Evolutionary conservation across 30 jellyfish, hydroid and myxozoan species (phyloP).

Genomic region (Hydra vulgaris): DNA sequence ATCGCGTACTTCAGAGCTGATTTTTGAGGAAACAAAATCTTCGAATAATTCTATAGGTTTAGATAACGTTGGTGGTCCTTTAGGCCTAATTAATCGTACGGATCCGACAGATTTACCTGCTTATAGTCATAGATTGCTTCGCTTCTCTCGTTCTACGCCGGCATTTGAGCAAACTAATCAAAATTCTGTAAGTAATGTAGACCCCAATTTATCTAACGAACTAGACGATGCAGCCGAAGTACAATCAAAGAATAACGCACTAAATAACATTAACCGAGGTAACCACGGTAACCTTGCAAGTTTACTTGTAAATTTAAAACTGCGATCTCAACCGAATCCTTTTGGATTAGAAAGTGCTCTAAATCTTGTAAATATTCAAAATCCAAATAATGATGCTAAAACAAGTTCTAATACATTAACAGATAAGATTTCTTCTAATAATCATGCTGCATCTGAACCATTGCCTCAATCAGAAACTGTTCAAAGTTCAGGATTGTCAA

Average conservation of each 20-base stretch:
- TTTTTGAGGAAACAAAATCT: not conserved
- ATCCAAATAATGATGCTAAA: not conserved
- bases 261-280: slow-evolving; percentile 8
- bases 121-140: slow-evolving; percentile 3
- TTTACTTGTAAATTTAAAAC: slow-evolving; percentile 3
- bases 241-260: not conserved
- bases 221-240: not conserved
- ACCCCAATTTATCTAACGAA: not conserved
- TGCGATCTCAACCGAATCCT: slow-evolving; percentile 1
- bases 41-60: not conserved
- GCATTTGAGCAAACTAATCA: not conserved
- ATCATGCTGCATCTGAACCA: too few species aligned
- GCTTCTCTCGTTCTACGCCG: slow-evolving; percentile 10
- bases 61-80: slow-evolving; percentile 27
- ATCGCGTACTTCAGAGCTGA: slow-evolving; percentile 11
- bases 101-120: slow-evolving; percentile 13
- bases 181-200: too few species aligned
- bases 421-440: too few species aligned
- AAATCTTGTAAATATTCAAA: not conserved
- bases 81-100: slow-evolving; percentile 27
- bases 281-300: slow-evolving; percentile 19
- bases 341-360: slow-evolving; percentile 6
- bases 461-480: not conserved
- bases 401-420: too few species aligned
- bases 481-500: not conserved